phyloP scores from a whole-genome alignment of 2,113 vertebrate genomes.

The Carassius carassius region DNA sequence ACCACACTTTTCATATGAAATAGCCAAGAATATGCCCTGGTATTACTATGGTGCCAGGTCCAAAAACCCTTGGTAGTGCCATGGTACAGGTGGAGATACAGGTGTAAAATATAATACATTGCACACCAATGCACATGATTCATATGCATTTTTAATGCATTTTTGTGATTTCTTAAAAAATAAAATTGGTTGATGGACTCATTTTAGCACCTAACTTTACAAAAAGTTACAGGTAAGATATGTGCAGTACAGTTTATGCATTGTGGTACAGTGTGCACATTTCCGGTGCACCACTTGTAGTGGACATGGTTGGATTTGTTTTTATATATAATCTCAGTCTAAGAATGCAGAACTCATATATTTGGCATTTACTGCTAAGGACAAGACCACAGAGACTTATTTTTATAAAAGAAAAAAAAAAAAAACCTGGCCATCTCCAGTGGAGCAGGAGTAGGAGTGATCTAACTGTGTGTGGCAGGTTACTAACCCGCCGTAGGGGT shows the following conservation, averaged over 20 bases:
- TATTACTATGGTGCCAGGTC: neutral
- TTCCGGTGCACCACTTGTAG: neutral
- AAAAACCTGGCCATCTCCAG: neutral
- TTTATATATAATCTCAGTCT: neutral
- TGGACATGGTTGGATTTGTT: constrained; percentile 6
- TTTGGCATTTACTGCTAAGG: neutral
- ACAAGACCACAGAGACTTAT: neutral
- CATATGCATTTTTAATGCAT: neutral
- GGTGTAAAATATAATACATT: neutral
- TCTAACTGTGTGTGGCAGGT: neutral
- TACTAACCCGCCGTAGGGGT: neutral
- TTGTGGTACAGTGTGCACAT: neutral
- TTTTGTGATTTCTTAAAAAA: neutral
- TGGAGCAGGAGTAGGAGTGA: neutral
- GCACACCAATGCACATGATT: neutral
- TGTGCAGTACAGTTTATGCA: neutral
- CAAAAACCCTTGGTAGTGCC: neutral
- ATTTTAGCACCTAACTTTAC: neutral
- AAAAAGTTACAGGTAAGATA: neutral
- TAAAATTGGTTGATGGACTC: neutral
- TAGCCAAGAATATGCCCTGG: neutral
- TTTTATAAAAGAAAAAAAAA: neutral
- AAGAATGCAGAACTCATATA: neutral
- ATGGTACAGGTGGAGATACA: neutral
- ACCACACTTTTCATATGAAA: neutral